phyloP scores from a whole-genome alignment of 2,113 vertebrate genomes.

The Istiophorus platypterus region DNA sequence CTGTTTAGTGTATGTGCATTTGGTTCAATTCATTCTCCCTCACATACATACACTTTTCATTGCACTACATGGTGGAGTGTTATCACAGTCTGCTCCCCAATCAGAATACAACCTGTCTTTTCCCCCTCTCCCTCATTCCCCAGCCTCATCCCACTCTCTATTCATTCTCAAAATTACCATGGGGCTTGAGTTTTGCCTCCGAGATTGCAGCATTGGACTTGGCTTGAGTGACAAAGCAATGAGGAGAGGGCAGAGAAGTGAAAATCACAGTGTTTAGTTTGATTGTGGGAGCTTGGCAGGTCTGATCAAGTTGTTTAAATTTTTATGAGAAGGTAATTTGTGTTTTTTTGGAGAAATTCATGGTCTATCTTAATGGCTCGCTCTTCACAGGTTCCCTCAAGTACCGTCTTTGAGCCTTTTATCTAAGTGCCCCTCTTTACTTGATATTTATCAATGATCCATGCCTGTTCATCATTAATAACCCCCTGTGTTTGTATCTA shows the following conservation, averaged over 20 bases:
- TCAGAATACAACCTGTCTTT: constrained; percentile 54
- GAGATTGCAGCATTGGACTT: constrained; percentile 49
- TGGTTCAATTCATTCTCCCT: constrained; percentile 20
- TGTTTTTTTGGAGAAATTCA: background rate
- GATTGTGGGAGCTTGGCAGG: constrained; percentile 44
- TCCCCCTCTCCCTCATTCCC: constrained; percentile 28
- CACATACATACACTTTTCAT: constrained; percentile 26
- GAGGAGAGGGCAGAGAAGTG: constrained; percentile 24
- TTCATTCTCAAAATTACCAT: constrained; percentile 65
- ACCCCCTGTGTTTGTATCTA: constrained; percentile 13
- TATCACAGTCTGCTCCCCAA: constrained; percentile 54
- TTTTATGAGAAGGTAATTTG: constrained; percentile 23
- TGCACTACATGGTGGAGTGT: constrained; percentile 36
- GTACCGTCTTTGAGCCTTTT: constrained; percentile 15
- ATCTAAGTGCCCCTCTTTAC: background rate
- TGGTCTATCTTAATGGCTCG: constrained; percentile 4
- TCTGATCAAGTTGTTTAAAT: constrained; percentile 31
- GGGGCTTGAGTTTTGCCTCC: constrained; percentile 49
- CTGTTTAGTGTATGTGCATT: constrained; percentile 44
- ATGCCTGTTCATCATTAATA: constrained; percentile 18
- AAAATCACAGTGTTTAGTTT: constrained; percentile 41
- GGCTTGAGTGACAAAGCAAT: constrained; percentile 45
- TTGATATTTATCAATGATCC: background rate
- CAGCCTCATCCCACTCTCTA: constrained; percentile 38
- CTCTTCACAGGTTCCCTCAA: constrained; percentile 14